Evolutionary conservation across 2,113 vertebrate species (phyloP).

Genomic region (Lamprotornis superbus): DNA sequence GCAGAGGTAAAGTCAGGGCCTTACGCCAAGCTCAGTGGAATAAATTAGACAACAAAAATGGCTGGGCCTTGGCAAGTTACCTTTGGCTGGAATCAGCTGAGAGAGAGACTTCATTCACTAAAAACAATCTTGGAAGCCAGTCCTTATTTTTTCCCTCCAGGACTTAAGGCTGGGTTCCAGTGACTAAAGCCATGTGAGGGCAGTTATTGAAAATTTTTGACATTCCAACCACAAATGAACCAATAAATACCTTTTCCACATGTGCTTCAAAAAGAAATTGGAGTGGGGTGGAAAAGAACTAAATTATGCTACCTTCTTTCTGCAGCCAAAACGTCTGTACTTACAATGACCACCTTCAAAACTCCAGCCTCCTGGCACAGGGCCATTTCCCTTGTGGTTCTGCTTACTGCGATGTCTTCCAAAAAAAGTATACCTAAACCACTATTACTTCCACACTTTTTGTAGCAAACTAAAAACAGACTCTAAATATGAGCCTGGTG

Average conservation of each 20-base stretch:
- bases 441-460: slow-evolving; percentile 80
- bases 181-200: slow-evolving; percentile 81
- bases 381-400: slow-evolving; percentile 73
- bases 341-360: slow-evolving; percentile 85
- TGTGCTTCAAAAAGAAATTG: slow-evolving; percentile 84
- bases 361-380: slow-evolving; percentile 71
- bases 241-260: slow-evolving; percentile 92
- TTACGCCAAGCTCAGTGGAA: slow-evolving; percentile 69
- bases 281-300: slow-evolving; percentile 78
- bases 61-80: slow-evolving; percentile 72
- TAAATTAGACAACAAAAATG: slow-evolving; percentile 79
- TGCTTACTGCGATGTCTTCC: slow-evolving; percentile 74
- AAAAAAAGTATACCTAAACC: slow-evolving; percentile 74
- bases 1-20: slow-evolving; percentile 67
- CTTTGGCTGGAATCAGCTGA: slow-evolving; percentile 80
- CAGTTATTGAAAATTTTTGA: slow-evolving; percentile 90
- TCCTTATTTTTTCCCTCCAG: slow-evolving; percentile 46
- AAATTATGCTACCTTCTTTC: slow-evolving; percentile 83
- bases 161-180: slow-evolving; percentile 74
- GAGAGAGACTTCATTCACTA: slow-evolving; percentile 79
- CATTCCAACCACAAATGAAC: slow-evolving; percentile 92
- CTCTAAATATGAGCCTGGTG: slow-evolving; percentile 67
- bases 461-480: slow-evolving; percentile 79
- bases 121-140: slow-evolving; percentile 73
- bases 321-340: slow-evolving; percentile 80